These are phyloP conservation scores for Chrysina gloriosa DNA, from an alignment of 2,888 invertebrate species.

Conservation along the genomic window DNA sequence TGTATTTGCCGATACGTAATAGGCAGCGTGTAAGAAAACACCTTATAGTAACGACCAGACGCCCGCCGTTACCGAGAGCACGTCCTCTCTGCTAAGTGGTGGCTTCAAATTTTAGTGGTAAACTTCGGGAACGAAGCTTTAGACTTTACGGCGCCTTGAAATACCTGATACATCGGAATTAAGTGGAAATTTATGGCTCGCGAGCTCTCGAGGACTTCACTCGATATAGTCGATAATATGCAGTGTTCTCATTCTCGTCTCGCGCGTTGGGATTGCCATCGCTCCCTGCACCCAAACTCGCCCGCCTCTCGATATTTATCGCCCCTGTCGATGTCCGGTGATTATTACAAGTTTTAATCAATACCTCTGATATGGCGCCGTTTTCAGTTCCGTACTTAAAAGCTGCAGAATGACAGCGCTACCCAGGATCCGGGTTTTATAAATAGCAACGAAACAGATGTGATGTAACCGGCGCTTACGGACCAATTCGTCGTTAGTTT, in stretches of 20 bases:
- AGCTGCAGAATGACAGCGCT: conserved; percentile 1
- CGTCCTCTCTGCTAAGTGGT: conserved; percentile 9
- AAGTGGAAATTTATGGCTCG: conserved; percentile 39
- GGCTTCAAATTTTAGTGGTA: conserved; percentile 15
- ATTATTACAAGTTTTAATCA: conserved; percentile 21
- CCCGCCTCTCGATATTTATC: conserved; percentile 8
- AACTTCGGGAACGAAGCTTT: conserved; percentile 13
- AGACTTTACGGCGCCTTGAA: conserved; percentile 23
- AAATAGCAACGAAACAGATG: conserved; percentile 11
- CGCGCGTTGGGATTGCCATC: conserved; percentile 1
- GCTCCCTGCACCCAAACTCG: background rate
- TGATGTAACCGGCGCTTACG: conserved; percentile 10
- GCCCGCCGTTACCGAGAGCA: background rate
- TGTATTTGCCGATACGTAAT: too few species aligned
- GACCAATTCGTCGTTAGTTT: background rate
- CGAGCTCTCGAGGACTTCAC: background rate
- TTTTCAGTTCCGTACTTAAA: background rate
- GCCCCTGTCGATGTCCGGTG: background rate
- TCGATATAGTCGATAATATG: conserved; percentile 17
- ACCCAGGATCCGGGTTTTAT: background rate
- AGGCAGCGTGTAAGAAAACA: too few species aligned
- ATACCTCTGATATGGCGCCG: background rate
- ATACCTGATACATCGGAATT: conserved; percentile 39
- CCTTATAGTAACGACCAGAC: background rate
- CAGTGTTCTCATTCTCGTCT: conserved; percentile 2